Evolutionary conservation across 2,797 vertebrate genomes (phyloP).

Genomic region (Capromys pilorides): DNA sequence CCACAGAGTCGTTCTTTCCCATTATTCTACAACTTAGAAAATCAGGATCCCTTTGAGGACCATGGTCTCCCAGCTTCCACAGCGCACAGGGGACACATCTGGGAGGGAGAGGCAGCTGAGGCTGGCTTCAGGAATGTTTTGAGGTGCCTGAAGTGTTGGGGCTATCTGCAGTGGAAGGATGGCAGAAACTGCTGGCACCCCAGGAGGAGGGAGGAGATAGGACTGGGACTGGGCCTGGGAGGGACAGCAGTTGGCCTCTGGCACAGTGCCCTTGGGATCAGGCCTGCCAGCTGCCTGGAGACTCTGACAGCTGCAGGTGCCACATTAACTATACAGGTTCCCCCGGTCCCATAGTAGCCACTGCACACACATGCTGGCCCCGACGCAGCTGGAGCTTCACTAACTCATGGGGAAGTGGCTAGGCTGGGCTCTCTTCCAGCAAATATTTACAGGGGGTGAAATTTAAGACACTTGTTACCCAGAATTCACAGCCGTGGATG

Average conservation of each 20-base stretch:
- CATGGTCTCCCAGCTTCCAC: rapidly evolving
- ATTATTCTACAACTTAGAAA: neutral
- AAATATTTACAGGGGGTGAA: neutral
- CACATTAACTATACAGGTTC: neutral
- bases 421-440: neutral
- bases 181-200: neutral
- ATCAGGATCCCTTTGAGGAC: neutral
- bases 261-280: neutral
- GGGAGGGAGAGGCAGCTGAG: neutral
- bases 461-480: neutral
- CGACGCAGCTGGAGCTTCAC: neutral
- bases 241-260: too few species aligned
- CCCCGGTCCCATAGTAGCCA: rapidly evolving
- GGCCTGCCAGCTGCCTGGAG: neutral
- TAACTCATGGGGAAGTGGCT: rapidly evolving
- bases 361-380: neutral
- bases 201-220: too few species aligned
- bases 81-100: neutral
- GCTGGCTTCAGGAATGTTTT: neutral
- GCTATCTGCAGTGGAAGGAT: neutral
- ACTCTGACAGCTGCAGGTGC: neutral
- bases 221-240: too few species aligned
- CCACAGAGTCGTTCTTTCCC: neutral
- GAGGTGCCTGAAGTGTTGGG: neutral
- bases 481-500: neutral